These are phyloP conservation scores for Microplitis manilae DNA, from an alignment of 2,888 invertebrate species.

Conservation along the genomic window DNA sequence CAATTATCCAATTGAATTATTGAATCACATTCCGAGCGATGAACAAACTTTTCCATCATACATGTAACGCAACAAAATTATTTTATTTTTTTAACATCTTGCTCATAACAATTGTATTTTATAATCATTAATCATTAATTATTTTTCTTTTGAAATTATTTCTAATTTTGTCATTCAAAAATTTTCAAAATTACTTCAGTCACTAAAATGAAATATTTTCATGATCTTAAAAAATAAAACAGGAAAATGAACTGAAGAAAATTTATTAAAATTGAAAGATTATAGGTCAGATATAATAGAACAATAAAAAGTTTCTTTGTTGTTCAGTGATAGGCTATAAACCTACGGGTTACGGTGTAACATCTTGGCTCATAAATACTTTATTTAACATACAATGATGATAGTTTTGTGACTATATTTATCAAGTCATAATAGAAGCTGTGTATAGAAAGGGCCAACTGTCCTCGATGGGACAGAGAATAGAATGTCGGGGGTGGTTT, in stretches of 20 bases:
- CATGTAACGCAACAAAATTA: constrained; percentile 24
- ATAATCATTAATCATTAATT: background rate
- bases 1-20: constrained; percentile 32
- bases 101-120: background rate
- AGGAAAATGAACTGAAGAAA: too few species aligned
- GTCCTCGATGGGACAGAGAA: constrained; percentile 11
- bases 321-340: too few species aligned
- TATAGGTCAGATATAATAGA: too few species aligned
- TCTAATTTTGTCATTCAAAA: too few species aligned
- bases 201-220: too few species aligned
- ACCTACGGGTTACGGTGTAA: background rate
- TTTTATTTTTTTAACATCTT: constrained; percentile 19
- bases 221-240: too few species aligned
- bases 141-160: background rate
- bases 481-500: background rate
- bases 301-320: background rate
- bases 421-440: constrained; percentile 10
- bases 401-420: background rate
- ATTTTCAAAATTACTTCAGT: too few species aligned
- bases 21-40: constrained; percentile 7
- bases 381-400: background rate
- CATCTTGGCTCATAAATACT: background rate
- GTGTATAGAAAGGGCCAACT: constrained; percentile 6
- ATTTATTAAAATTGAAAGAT: too few species aligned
- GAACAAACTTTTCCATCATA: constrained; percentile 12